These are phyloP conservation scores for Danionella dracula DNA, from an alignment of 2,797 vertebrate genomes.

Conservation along the genomic window DNA sequence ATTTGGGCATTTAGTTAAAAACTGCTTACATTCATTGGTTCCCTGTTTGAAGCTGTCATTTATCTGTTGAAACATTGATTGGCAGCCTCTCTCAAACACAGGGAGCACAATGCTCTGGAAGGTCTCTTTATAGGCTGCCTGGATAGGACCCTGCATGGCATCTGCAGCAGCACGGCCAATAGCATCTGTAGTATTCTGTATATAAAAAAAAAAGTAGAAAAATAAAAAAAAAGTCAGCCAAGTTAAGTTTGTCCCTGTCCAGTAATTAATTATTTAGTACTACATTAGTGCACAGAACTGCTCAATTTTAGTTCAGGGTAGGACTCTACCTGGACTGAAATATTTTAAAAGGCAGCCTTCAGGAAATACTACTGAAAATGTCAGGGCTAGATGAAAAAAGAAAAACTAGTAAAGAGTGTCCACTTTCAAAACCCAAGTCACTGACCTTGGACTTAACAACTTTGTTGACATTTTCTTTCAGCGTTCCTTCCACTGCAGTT, in stretches of 20 bases:
- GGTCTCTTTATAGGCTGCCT: conserved; percentile 87
- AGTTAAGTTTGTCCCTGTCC: background rate
- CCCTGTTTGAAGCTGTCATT: conserved; percentile 98
- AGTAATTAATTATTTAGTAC: conserved; percentile 9
- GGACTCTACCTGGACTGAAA: background rate
- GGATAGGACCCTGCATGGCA: conserved; percentile 89
- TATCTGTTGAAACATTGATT: conserved; percentile 99
- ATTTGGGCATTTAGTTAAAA: background rate
- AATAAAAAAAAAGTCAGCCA: no score
- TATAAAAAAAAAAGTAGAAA: conserved; percentile 14
- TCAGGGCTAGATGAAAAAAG: background rate
- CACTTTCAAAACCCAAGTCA: background rate
- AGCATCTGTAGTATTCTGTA: conserved; percentile 86
- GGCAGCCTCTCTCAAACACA: conserved; percentile 93
- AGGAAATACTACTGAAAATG: background rate
- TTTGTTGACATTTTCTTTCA: conserved; percentile 91
- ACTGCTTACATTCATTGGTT: conserved; percentile 88
- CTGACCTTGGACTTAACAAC: conserved; percentile 94
- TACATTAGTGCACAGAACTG: background rate
- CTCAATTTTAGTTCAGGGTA: background rate
- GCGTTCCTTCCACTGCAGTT: conserved; percentile 79
- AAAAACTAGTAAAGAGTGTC: background rate
- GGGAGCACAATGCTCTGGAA: conserved; percentile 91
- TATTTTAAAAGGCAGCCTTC: background rate
- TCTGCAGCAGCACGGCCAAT: conserved; percentile 89